A percentile compares a stretch with the other conserved stretches of the same genome.
phyloP scores from a whole-genome alignment of 64 coral and sea anemone genomes.

The Stichodactyla mertensii region DNA sequence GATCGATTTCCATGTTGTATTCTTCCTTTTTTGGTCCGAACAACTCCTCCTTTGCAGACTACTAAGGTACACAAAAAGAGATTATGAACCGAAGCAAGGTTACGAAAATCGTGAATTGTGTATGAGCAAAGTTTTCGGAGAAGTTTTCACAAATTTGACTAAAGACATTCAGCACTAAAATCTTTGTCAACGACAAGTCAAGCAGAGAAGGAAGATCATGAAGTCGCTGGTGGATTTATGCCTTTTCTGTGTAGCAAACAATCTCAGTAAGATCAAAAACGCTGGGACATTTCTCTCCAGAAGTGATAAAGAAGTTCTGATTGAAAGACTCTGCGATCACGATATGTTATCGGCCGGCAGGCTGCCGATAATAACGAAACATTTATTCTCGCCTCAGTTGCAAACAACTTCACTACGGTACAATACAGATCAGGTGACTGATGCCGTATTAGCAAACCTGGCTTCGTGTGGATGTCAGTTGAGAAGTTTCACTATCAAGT shows the following conservation, averaged over 20 bases:
- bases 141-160: not conserved
- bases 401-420: constrained; percentile 59
- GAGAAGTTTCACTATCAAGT: constrained; percentile 36
- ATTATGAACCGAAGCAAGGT: not conserved
- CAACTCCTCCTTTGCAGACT: not conserved
- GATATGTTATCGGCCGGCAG: constrained; percentile 51
- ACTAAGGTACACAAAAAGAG: not conserved
- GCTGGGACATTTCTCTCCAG: constrained; percentile 50
- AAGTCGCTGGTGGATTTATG: constrained; percentile 74
- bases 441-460: constrained; percentile 49
- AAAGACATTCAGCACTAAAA: not conserved
- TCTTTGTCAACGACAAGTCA: not conserved
- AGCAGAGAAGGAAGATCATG: not conserved
- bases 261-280: constrained; percentile 50
- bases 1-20: not conserved
- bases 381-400: constrained; percentile 55
- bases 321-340: constrained; percentile 81
- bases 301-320: constrained; percentile 61
- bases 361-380: constrained; percentile 42
- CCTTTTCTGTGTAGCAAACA: constrained; percentile 71
- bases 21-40: not conserved
- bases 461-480: constrained; percentile 51
- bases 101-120: constrained; percentile 1
- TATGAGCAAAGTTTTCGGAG: not conserved
- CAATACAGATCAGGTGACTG: constrained; percentile 47